phyloP scores from a whole-genome alignment of 1,140 invertebrate genomes.

The Trissolcus basalis region DNA sequence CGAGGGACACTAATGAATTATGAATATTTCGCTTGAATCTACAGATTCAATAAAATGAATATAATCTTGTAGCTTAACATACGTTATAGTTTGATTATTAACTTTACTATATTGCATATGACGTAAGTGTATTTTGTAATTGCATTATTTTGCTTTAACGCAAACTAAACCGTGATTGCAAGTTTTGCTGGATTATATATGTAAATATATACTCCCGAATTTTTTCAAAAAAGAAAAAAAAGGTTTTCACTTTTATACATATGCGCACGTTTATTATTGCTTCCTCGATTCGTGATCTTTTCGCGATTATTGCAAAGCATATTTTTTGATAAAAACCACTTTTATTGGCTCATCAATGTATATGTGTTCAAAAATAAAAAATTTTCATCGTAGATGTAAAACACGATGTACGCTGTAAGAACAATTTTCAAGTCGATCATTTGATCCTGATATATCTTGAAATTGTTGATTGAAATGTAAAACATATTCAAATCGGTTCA shows the following conservation, averaged over 20 bases:
- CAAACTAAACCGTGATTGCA: conserved; percentile 59
- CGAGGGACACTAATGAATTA: conserved; percentile 70
- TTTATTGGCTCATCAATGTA: conserved; percentile 26
- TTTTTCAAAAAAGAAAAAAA: conserved; percentile 46
- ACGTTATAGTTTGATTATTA: conserved; percentile 62
- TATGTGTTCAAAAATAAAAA: conserved; percentile 5
- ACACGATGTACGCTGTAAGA: no score
- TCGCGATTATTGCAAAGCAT: conserved; percentile 41
- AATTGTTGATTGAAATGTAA: background rate
- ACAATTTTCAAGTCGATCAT: no score
- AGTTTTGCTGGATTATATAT: conserved; percentile 54
- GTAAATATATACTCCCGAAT: conserved; percentile 49
- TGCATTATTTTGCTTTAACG: conserved; percentile 60
- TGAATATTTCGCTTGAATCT: conserved; percentile 63
- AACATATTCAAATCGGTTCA: background rate
- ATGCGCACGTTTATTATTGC: conserved; percentile 62
- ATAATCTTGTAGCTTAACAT: conserved; percentile 60
- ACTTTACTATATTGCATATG: conserved; percentile 60
- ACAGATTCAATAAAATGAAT: conserved; percentile 63
- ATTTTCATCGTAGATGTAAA: conserved; percentile 13
- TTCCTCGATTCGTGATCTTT: conserved; percentile 63
- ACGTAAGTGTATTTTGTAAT: conserved; percentile 65
- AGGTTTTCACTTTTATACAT: conserved; percentile 59
- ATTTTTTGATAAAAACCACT: conserved; percentile 39
- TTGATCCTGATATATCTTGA: no score